Conservation (phyloP, 2,113 vertebrate genomes). For the Nibea coibor region DNA sequence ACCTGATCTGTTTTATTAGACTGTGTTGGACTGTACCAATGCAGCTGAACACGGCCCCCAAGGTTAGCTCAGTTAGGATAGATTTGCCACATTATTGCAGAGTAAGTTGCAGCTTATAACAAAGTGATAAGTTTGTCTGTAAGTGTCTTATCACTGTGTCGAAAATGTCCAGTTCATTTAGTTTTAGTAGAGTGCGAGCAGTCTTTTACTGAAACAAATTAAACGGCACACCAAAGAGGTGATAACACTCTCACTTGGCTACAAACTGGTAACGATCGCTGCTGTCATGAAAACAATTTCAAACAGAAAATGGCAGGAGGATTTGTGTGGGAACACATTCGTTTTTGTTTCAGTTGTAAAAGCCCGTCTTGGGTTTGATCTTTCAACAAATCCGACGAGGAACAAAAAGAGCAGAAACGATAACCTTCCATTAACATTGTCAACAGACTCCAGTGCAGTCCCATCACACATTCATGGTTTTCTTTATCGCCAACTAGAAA, state of each 20-base stretch:
- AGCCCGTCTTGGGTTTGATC: not conserved
- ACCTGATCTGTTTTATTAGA: not conserved
- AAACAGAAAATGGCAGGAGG: not conserved
- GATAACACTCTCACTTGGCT: not conserved
- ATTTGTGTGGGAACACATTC: not conserved
- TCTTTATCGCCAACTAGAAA: not conserved
- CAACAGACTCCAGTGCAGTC: not conserved
- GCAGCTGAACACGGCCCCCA: too few relatives aligned
- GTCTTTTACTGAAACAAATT: not conserved
- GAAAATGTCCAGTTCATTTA: not conserved
- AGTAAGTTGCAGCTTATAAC: not conserved
- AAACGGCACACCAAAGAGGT: not conserved
- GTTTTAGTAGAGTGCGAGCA: not conserved
- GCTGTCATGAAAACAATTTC: not conserved
- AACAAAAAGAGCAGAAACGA: not conserved
- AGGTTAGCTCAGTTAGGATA: not conserved
- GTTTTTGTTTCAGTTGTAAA: not conserved
- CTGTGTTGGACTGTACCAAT: not conserved
- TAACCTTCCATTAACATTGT: constrained; percentile 8
- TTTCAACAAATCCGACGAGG: not conserved
- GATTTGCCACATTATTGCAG: not conserved
- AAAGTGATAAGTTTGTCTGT: not conserved
- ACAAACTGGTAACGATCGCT: not conserved
- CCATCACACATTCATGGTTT: constrained; percentile 7
- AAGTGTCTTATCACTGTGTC: not conserved